phyloP scores from a whole-genome alignment of 2,888 invertebrate species.

The Eremobia ochroleuca region DNA sequence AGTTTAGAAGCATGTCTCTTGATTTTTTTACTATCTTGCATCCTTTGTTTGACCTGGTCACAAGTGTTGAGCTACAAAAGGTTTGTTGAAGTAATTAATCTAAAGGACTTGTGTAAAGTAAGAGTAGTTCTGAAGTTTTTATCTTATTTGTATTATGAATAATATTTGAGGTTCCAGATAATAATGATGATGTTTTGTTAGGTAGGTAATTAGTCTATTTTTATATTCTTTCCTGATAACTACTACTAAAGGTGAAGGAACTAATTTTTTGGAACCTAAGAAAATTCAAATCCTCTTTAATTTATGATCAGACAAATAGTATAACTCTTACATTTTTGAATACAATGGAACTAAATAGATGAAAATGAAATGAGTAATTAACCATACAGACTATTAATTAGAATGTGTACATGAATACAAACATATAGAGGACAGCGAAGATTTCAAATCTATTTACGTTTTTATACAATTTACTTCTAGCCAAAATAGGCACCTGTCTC shows the following conservation, averaged over 20 bases:
- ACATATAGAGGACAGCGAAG: background rate
- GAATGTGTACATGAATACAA: background rate
- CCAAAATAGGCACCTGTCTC: background rate
- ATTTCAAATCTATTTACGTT: background rate
- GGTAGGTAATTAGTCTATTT: background rate
- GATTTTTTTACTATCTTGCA: background rate
- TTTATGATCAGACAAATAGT: background rate
- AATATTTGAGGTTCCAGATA: background rate
- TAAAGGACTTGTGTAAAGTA: background rate
- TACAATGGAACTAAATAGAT: background rate
- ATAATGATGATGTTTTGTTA: background rate
- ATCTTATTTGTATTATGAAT: background rate
- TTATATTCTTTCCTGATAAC: background rate
- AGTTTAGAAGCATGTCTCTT: background rate
- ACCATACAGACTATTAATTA: background rate
- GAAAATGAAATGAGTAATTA: background rate
- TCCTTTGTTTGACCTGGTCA: background rate
- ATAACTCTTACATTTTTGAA: background rate
- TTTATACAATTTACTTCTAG: background rate
- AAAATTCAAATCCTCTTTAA: background rate
- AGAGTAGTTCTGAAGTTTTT: background rate
- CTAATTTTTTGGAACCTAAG: too few relatives aligned
- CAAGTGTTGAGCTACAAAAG: background rate
- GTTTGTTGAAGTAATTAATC: background rate
- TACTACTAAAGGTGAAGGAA: background rate